These are phyloP conservation scores for Coenobita brevimanus DNA, from an alignment of 1,140 invertebrate genomes.

Conservation along the genomic window DNA sequence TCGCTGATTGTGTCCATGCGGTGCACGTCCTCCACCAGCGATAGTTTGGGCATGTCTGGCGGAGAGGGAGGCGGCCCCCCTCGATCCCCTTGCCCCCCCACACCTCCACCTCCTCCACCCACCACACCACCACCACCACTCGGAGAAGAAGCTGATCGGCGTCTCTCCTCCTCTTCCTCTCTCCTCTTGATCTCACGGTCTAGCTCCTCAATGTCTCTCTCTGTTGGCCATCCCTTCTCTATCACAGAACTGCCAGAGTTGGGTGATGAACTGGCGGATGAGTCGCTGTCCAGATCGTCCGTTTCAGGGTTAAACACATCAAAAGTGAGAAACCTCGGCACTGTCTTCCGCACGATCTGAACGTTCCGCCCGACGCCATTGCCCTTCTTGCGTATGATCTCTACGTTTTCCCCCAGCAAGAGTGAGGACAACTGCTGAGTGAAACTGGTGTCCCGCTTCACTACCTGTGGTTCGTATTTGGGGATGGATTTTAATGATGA, in stretches of 20 bases:
- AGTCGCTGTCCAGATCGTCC: constrained; percentile 92
- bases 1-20: constrained; percentile 69
- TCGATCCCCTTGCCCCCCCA: not conserved
- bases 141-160: constrained; percentile 70
- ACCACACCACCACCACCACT: not conserved
- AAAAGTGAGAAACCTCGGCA: constrained; percentile 83
- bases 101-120: constrained; percentile 17
- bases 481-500: constrained; percentile 13
- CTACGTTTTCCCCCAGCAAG: constrained; percentile 70
- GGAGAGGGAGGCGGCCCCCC: constrained; percentile 39
- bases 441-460: constrained; percentile 64
- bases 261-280: constrained; percentile 88
- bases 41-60: constrained; percentile 63
- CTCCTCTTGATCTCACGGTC: constrained; percentile 61
- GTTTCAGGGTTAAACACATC: constrained; percentile 93
- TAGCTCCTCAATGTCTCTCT: constrained; percentile 67
- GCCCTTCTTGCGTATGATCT: constrained; percentile 70
- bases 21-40: constrained; percentile 66
- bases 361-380: constrained; percentile 57
- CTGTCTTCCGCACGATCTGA: constrained; percentile 70
- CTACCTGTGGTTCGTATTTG: constrained; percentile 59
- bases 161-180: constrained; percentile 67
- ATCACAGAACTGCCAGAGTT: constrained; percentile 82
- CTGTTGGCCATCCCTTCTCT: constrained; percentile 65
- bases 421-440: constrained; percentile 70